Evolutionary conservation across 2,113 vertebrate species (phyloP), one percentile per base, ranked within the genome.

Genomic region (Ploceus nigricollis): DNA sequence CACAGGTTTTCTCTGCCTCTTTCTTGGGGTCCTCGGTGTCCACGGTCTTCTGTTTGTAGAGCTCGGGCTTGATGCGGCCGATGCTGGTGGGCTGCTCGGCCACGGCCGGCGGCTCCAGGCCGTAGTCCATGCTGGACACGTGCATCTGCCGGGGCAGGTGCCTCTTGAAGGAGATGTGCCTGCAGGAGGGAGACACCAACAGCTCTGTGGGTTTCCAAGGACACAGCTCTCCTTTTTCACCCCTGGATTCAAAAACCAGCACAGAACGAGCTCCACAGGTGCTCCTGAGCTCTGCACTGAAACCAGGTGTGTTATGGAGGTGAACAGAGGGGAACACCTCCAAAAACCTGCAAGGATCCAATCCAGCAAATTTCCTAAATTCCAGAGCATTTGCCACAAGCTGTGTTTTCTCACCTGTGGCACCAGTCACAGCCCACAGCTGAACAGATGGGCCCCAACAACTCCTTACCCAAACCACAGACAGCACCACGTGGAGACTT

Each of bases 91-190:
- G 98, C 96, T 98, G 99, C 90, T 99, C 98, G 0, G 99, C 98
- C 7, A 97, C 98, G 1, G 98, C 98, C 1, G 98, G 93, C 0
- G 97, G 93, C 77, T 99, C 99, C 7, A 98, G 98, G 82, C 99
- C 99, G 0, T 98, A 98, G 93, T 99, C 99, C 81, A 99, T 96
- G 30, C 99, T 99, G 96, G 98, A 98, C 9, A 99, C 98, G 3
- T 99, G 99, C 99, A 99, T 99, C 94, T 99, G 99, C 87, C 99
- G 96, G 4, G 98, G 98, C 47, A 99, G 98, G 97, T 99, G 99
- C 87, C 99, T 98, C 95, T 99, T 99, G 97, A 99, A 99, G 61
- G 99, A 99, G 50, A 98, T 99, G 98, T 99, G 99, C 96, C 99
- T 99, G 97, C 68, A 3, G 27, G 48, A 53, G 80, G 65, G 18